phyloP scores from a whole-genome alignment of 2,888 invertebrate genomes.

The Caenorhabditis auriculariae region DNA sequence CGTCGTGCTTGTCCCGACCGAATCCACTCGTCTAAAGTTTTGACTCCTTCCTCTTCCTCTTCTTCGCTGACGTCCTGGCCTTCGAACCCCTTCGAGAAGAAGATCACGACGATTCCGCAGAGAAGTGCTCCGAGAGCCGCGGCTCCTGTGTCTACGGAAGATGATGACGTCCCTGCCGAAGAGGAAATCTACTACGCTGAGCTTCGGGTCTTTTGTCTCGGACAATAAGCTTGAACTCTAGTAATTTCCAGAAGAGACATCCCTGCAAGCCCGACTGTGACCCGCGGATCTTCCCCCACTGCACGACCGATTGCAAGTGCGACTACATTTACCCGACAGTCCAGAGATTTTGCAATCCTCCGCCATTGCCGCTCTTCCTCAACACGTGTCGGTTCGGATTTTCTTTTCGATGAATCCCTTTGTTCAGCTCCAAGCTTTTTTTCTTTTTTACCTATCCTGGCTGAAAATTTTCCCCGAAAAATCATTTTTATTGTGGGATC shows the following conservation, averaged over 20 bases:
- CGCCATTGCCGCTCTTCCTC: conserved; percentile 53
- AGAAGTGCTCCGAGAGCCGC: too few relatives aligned
- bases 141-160: too few relatives aligned
- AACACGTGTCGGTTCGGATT: conserved; percentile 48
- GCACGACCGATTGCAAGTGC: conserved; percentile 56
- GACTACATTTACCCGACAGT: conserved; percentile 54
- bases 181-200: conserved; percentile 31
- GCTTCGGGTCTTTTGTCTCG: conserved; percentile 14
- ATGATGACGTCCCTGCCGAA: conserved; percentile 20
- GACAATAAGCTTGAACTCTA: not conserved
- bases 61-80: conserved; percentile 33
- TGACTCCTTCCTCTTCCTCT: conserved; percentile 6
- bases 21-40: too few relatives aligned
- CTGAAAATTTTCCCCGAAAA: too few relatives aligned
- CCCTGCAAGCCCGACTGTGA: conserved; percentile 58
- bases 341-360: conserved; percentile 57
- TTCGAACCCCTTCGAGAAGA: conserved; percentile 29
- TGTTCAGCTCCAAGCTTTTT: not conserved
- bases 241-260: conserved; percentile 35
- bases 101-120: conserved; percentile 8
- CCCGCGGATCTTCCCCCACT: conserved; percentile 45
- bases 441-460: too few relatives aligned
- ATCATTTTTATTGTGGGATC: not conserved
- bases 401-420: not conserved
- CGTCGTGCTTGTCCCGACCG: too few relatives aligned